Evolutionary conservation across 35 echinoderm and acorn worm genomes (phyloP).

Genomic region (Lytechinus variegatus): DNA sequence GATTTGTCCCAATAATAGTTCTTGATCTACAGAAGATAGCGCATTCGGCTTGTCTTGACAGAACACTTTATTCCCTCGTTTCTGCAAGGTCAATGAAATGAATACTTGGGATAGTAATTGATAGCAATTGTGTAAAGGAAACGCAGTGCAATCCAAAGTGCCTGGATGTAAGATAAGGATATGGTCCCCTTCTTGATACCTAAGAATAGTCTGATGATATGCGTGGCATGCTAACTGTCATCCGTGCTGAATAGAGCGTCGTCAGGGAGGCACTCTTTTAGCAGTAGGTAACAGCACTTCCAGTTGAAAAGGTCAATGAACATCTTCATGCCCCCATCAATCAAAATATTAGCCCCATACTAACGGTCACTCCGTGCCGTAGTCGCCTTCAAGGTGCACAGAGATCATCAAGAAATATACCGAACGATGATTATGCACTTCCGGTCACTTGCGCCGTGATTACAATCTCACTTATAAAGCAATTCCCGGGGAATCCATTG

Average conservation of each 20-base stretch:
- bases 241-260: not conserved
- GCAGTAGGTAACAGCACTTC: constrained; percentile 30
- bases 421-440: not conserved
- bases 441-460: not conserved
- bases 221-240: constrained; percentile 10
- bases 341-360: constrained; percentile 10
- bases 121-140: constrained; percentile 6
- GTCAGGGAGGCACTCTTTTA: not conserved
- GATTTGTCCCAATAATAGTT: not conserved
- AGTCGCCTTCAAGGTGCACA: not conserved
- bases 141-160: not conserved
- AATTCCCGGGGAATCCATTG: not conserved
- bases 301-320: constrained; percentile 42
- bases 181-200: not conserved
- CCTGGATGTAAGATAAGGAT: not conserved
- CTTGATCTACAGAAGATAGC: constrained; percentile 2
- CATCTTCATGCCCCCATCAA: constrained; percentile 37
- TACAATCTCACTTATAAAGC: not conserved
- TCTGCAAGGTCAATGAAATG: not conserved
- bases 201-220: constrained; percentile 17
- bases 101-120: not conserved
- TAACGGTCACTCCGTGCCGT: not conserved
- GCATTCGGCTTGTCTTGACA: not conserved
- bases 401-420: not conserved
- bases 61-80: not conserved